These are phyloP conservation scores for Orthosia gracilis DNA, from an alignment of 2,888 invertebrate species.

Conservation along the genomic window DNA sequence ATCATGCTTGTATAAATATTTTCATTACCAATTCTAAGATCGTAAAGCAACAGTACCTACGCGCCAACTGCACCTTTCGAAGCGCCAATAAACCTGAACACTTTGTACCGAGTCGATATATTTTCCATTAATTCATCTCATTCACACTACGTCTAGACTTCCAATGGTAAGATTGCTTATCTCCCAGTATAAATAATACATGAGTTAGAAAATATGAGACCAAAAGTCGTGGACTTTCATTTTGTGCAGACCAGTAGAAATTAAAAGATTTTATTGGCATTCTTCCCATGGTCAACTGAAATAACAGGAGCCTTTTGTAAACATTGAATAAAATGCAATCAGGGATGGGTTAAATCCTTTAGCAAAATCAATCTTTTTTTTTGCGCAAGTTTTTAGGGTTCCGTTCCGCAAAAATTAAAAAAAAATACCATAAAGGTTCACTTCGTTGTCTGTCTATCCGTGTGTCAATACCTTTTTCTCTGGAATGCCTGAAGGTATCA, in stretches of 20 bases:
- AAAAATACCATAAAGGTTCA: too few relatives aligned
- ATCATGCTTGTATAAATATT: not conserved
- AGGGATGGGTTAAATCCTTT: not conserved
- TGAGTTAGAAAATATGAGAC: slow-evolving; percentile 86
- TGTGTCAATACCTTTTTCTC: too few relatives aligned
- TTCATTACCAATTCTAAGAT: slow-evolving; percentile 21
- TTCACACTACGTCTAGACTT: slow-evolving; percentile 86
- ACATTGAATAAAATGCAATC: slow-evolving; percentile 52
- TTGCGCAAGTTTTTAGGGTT: too few relatives aligned
- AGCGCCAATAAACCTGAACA: slow-evolving; percentile 73
- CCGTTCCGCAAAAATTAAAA: too few relatives aligned
- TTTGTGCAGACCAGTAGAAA: slow-evolving; percentile 83
- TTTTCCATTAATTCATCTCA: slow-evolving; percentile 84
- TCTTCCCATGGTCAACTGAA: slow-evolving; percentile 79
- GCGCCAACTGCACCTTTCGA: slow-evolving; percentile 39
- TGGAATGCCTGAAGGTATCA: too few relatives aligned
- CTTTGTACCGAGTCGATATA: slow-evolving; percentile 77
- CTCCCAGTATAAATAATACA: slow-evolving; percentile 85
- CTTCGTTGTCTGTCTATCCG: too few relatives aligned
- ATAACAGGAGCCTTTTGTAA: slow-evolving; percentile 64
- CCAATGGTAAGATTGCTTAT: slow-evolving; percentile 84
- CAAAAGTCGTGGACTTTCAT: slow-evolving; percentile 76
- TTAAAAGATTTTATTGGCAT: slow-evolving; percentile 88
- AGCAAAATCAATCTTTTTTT: not conserved
- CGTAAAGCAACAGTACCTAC: slow-evolving; percentile 39